Conservation (phyloP, 2,888 invertebrate genomes). For the Hirtodrosophila alboralis region DNA sequence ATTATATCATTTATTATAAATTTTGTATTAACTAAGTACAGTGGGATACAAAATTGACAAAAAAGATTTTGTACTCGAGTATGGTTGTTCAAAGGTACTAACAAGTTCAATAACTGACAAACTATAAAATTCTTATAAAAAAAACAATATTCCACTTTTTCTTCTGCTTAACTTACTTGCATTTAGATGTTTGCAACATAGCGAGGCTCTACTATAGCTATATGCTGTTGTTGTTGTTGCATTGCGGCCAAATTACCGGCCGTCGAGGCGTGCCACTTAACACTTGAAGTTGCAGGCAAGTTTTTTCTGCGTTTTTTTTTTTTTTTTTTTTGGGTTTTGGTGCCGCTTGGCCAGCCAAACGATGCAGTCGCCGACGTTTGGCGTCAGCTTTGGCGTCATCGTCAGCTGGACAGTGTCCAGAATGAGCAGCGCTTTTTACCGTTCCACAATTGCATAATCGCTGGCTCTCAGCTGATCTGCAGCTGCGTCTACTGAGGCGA, state of each 20-base stretch:
- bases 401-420: slow-evolving; percentile 36
- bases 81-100: no score
- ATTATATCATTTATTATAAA: no score
- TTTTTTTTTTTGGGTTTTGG: slow-evolving; percentile 36
- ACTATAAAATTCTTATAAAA: no score
- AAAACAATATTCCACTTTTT: no score
- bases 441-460: slow-evolving; percentile 54
- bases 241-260: slow-evolving; percentile 27
- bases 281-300: slow-evolving; percentile 41
- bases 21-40: no score
- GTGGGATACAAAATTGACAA: no score
- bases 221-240: slow-evolving; percentile 12
- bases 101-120: no score
- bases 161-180: no score
- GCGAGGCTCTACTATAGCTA: slow-evolving; percentile 27
- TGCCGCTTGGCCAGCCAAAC: slow-evolving; percentile 59
- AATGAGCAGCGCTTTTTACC: slow-evolving; percentile 31
- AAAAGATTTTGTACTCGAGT: no score
- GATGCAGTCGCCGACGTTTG: slow-evolving; percentile 35
- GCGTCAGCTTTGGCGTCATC: not conserved
- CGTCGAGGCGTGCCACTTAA: slow-evolving; percentile 57
- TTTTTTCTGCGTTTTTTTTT: slow-evolving; percentile 15
- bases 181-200: no score
- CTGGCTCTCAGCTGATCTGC: slow-evolving; percentile 43
- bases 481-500: not conserved